phyloP scores from a whole-genome alignment of 2,113 vertebrate species.

The Chlorodrepanis virens region DNA sequence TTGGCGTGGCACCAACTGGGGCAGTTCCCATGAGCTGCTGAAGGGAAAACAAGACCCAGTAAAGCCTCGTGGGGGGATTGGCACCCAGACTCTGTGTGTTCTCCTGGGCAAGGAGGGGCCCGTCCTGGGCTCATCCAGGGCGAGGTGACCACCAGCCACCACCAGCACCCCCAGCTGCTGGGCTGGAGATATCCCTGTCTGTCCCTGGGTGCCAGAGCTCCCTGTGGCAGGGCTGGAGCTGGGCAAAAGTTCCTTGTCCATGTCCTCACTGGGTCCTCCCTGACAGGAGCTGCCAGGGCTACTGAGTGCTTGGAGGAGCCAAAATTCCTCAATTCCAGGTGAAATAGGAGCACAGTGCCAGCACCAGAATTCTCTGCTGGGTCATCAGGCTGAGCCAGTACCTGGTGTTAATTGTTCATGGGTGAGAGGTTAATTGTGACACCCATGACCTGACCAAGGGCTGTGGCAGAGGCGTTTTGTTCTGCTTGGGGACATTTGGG shows the following conservation, averaged over 20 bases:
- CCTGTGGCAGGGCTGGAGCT: background rate
- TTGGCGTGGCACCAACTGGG: background rate
- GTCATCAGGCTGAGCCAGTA: background rate
- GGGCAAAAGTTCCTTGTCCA: background rate
- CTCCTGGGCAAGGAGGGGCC: background rate
- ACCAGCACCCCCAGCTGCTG: accelerated
- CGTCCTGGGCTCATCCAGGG: accelerated
- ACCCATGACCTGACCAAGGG: background rate
- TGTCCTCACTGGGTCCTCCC: background rate
- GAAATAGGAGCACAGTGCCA: background rate
- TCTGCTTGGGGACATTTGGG: background rate
- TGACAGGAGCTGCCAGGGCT: background rate
- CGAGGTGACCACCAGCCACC: accelerated
- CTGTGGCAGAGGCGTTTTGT: background rate
- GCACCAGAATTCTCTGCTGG: background rate
- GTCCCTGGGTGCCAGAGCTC: background rate
- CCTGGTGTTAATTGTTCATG: background rate
- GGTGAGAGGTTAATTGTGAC: background rate
- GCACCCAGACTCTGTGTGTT: accelerated
- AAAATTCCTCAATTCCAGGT: background rate
- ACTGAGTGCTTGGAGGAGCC: background rate
- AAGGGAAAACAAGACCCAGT: accelerated
- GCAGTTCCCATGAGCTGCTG: background rate
- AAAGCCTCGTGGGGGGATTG: background rate
- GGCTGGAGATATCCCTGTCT: accelerated